Base-by-base conservation (phyloP, 1,140 invertebrate species). In the Megalopta genalis region DNA sequence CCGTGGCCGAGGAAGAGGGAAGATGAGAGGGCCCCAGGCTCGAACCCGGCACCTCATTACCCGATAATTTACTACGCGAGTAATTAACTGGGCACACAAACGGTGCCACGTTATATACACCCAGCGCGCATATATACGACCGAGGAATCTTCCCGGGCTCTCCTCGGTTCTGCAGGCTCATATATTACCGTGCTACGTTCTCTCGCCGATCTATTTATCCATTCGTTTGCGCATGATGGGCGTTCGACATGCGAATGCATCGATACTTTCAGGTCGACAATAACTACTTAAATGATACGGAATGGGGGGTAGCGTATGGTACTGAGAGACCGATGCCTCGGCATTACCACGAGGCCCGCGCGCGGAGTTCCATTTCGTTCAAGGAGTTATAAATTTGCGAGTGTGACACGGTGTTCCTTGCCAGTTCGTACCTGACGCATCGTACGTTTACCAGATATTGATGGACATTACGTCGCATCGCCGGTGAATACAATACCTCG, bases 31-130 rank as follows among this genome's bases (percentile, higher is more conserved):
- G 90, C 91, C 88, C 82, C 83, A 73, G 91, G 91, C 91, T 86
- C 82, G 79, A 88, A 87, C 88, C 90, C 91, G 90, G 91, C 92
- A 93, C 92, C 92, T 93, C 92, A 93, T 93, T 93, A 92, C 88
- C 87, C 78, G 90, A 93, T 93, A 92, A 93, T 93, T 93, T 93
- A 92, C 92, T 91, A 91, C 91, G 86, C 88, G 90, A 90, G 91
- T 93, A 93, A 93, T 93, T 93, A 93, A 93, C 91, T 91, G 90
- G 90, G 90, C 91, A 92, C 90, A 92, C 91, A 91, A 91, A 90
- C 89, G 88, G 81, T 88, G 85, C 86, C 83, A 87, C 77, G 88
- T 86, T 89, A 87, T 86, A 77, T 84, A 86, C 87, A 87, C 83
- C 86, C 86, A 68, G 78, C 77, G 86, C 77, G 78, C 86, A 82